A percentile compares a stretch with the other conserved stretches of the same genome.
Evolutionary conservation across 2,797 vertebrate species (phyloP).

Genomic region (Smutsia gigantea): DNA sequence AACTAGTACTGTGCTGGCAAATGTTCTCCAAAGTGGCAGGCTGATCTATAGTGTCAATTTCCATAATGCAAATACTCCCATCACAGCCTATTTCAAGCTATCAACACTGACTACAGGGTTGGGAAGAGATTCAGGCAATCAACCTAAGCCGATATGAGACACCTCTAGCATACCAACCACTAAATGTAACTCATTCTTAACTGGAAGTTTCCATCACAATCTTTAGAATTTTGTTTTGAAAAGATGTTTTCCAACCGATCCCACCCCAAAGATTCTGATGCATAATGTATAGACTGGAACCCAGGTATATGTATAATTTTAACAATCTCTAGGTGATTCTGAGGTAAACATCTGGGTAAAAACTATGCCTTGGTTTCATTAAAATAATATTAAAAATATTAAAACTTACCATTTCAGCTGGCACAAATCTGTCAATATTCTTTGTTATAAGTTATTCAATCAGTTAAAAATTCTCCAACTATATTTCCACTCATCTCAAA

Average conservation of each 20-base stretch:
- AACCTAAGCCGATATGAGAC: background rate
- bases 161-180: background rate
- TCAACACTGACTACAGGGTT: background rate
- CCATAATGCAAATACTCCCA: background rate
- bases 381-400: slow-evolving; percentile 10
- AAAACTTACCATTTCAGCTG: background rate
- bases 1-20: background rate
- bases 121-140: background rate
- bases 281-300: background rate
- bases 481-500: background rate
- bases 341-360: background rate
- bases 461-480: background rate
- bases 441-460: background rate
- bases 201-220: background rate
- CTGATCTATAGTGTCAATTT: background rate
- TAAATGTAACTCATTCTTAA: background rate
- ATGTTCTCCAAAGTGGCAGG: background rate
- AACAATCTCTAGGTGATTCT: background rate
- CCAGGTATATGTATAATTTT: background rate
- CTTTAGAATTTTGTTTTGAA: slow-evolving; percentile 30
- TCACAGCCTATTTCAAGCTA: background rate
- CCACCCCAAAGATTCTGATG: background rate
- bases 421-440: background rate
- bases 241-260: background rate
- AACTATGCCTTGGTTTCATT: background rate